Percentiles rank a stretch among this genome's conserved stretches.
Evolutionary conservation across 2,113 vertebrate species (phyloP).

Genomic region (Merops nubicus): DNA sequence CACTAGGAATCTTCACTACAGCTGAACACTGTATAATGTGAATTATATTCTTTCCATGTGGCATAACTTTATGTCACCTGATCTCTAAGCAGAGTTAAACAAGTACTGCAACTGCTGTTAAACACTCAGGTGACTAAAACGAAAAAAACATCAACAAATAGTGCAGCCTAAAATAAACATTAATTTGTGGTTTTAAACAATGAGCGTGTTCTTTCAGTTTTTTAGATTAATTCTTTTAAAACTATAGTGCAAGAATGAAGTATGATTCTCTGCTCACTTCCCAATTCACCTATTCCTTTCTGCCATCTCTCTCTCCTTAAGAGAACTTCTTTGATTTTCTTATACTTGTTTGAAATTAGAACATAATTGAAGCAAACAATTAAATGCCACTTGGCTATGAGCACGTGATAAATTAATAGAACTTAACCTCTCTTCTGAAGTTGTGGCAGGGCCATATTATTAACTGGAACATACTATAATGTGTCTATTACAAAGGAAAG

Average conservation of each 20-base stretch:
- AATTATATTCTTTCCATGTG: neutral
- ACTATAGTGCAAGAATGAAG: neutral
- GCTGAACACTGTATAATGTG: neutral
- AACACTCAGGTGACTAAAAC: neutral
- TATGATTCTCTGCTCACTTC: neutral
- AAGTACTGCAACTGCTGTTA: neutral
- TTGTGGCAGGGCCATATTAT: neutral
- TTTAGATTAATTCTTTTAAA: neutral
- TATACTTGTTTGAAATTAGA: neutral
- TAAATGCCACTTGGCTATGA: neutral
- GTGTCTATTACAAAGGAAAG: neutral
- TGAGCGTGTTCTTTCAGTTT: neutral
- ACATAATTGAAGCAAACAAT: neutral
- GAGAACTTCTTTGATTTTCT: too few species aligned
- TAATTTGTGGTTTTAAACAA: neutral
- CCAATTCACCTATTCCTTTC: neutral
- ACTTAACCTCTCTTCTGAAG: neutral
- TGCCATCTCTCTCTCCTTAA: too few species aligned
- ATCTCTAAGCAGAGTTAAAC: neutral
- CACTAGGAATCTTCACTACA: neutral
- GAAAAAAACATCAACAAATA: neutral
- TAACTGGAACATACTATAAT: neutral
- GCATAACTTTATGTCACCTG: neutral
- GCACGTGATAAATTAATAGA: neutral
- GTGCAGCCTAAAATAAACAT: neutral